Evolutionary conservation across 1,140 invertebrate genomes (phyloP), one percentile per base, ranked within the genome.

Genomic region (Sitobion miscanthi): DNA sequence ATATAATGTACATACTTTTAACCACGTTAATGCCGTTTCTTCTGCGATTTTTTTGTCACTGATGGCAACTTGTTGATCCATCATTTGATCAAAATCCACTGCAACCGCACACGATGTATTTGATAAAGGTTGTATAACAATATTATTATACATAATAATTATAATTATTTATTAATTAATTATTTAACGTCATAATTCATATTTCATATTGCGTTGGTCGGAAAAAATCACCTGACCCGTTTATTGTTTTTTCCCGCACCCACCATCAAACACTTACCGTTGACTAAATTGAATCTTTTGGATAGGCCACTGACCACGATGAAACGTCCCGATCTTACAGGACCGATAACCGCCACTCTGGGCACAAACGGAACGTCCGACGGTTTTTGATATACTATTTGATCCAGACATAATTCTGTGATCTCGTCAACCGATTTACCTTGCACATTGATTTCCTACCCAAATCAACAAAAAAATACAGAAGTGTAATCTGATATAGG

Each of bases 41-140:
- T n/a, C 38, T 2, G 57, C 5, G 23, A 90, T n/a, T 47, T 45
- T 42, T 23, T 42, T 45, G 25, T 45, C 38, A 57, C 45, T 30
- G 14, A 3, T 30, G 5, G n/a, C 0, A 3, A n/a, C n/a, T 69
- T 69, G 69, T 25, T 23, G 54, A 9, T n/a, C 11, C 6, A 90
- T n/a, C 35, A 90, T 45, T 62, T 69, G 89, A n/a, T 62, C 54
- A 0, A 90, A 90, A 45, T 90, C 89, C 38, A 90, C 89, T 90
- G 89, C 6, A 35, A 42, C 0, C 30, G 14, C n/a, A 85, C 21
- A 23, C 21, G 2, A 35, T 49, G 8, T n/a, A 88, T 38, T 38
- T 52, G 30, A 35, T n/a, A n/a, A 49, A 25, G 35, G 11, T 42
- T 23, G 35, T 47, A 30, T 86, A 42, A 83, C 4, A 11, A 83